Conservation (phyloP, 2,797 vertebrate species). For the Manis crassicaudata region DNA sequence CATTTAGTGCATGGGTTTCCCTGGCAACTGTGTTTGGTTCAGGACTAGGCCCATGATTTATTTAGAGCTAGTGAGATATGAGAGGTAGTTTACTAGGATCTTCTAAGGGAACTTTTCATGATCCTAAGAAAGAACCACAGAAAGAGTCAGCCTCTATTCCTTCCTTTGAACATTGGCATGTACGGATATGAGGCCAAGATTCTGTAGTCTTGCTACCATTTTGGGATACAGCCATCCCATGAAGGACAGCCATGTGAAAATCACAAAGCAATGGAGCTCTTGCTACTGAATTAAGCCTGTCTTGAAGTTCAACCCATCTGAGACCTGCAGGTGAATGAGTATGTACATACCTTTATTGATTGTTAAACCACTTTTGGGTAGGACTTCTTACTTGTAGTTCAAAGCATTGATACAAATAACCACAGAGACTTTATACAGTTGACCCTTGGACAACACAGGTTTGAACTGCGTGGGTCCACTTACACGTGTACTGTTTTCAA, state of each 20-base stretch:
- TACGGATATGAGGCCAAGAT: background rate
- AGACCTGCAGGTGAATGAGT: background rate
- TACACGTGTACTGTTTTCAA: too few species aligned
- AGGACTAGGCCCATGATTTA: background rate
- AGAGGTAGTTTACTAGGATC: background rate
- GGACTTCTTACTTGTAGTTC: background rate
- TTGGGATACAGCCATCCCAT: background rate
- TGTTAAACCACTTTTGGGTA: background rate
- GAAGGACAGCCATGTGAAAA: background rate
- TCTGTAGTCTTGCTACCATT: background rate
- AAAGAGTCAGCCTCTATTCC: background rate
- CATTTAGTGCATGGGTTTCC: background rate
- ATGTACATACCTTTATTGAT: background rate
- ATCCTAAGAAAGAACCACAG: background rate
- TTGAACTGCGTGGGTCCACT: too few species aligned
- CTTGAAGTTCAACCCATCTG: background rate
- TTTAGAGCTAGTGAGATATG: background rate
- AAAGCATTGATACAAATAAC: background rate
- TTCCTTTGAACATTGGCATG: background rate
- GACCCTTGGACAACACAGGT: too few species aligned
- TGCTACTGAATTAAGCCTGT: background rate
- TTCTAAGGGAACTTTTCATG: background rate
- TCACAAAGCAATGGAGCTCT: background rate
- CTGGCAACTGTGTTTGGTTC: background rate
- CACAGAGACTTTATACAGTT: background rate